Evolutionary conservation across 2,888 invertebrate genomes (phyloP), one percentile per base, ranked within the genome.

Genomic region (Philopedon plagiatum): DNA sequence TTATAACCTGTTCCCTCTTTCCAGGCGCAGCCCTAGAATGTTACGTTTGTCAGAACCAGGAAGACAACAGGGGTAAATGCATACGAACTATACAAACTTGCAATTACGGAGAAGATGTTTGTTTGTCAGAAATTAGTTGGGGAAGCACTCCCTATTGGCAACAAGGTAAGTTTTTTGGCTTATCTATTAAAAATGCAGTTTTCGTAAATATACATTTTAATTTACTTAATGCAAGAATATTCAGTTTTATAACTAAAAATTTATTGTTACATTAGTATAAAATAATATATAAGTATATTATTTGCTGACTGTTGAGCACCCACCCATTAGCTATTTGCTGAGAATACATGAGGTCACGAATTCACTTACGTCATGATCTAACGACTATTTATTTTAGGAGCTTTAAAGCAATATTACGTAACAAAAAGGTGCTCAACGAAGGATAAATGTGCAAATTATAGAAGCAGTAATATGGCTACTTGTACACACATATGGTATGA

Each of bases 91-190:
- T 97, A 7, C 93, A 92, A 85, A 95, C 94, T 8, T 99, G 98
- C 84, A 93, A 95, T 77, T 91, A 92, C 78, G 92, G 91, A 37
- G 92, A 98, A 82, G 95, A 96, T 84, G 91, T 93, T 71, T 97
- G 97, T 84, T 88, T 94, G 75, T 93, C 97, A 0, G 94, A 95
- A 85, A 94, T 98, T 26, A 91, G 91, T 85, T 98, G 98, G 98
- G 96, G 97, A 81, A 94, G 95, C 89, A 94, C 94, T n/a, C 96
- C 96, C 0, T 98, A 97, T 83, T 98, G 97, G 94, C 94, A 94
- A 0, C 94, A 94, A 81, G 95, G 74, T 74, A 61, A 46, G 7
- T 21, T 13, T 21, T n/a, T n/a, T n/a, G n/a, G n/a, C n/a, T n/a
- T n/a, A n/a, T n/a, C n/a, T n/a, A n/a, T n/a, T n/a, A n/a, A n/a